Evolutionary conservation across 2,797 vertebrate species (phyloP).

Genomic region (Manis pentadactyla): DNA sequence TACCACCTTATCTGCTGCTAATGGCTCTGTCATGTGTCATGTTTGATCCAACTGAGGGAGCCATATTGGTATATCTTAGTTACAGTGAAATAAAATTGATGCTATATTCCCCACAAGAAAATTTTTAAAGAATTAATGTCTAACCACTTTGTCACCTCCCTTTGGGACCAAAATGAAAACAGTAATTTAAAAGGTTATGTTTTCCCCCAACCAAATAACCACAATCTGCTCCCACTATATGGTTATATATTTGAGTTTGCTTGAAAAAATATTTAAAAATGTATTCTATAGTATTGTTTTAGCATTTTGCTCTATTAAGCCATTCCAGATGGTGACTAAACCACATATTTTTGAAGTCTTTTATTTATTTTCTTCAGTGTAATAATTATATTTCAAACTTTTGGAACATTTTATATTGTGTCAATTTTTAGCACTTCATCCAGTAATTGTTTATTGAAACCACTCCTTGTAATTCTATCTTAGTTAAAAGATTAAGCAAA

Average conservation of each 20-base stretch:
- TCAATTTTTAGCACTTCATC: neutral
- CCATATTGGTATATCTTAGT: neutral
- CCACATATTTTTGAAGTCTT: constrained; percentile 41
- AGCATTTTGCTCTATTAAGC: constrained; percentile 65
- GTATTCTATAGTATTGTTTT: constrained; percentile 44
- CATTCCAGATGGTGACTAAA: constrained; percentile 65
- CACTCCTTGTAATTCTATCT: neutral
- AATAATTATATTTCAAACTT: neutral
- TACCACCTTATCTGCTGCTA: neutral
- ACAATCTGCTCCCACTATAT: constrained; percentile 3
- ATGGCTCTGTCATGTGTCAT: neutral
- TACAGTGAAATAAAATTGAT: neutral
- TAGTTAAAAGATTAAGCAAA: constrained; percentile 43
- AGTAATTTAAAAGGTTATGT: constrained; percentile 64
- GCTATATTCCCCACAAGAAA: neutral
- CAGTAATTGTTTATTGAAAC: constrained; percentile 41
- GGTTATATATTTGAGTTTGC: constrained; percentile 65
- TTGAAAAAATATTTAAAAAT: constrained; percentile 64
- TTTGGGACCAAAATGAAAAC: constrained; percentile 67
- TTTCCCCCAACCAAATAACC: constrained; percentile 45
- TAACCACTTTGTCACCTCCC: constrained; percentile 26
- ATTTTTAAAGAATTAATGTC: constrained; percentile 27
- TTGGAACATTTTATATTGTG: neutral
- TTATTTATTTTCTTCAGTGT: constrained; percentile 53
- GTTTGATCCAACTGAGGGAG: neutral